Evolutionary conservation across 92 coral and sea anemone genomes (phyloP).

Genomic region (Parazoanthus atlanticus): DNA sequence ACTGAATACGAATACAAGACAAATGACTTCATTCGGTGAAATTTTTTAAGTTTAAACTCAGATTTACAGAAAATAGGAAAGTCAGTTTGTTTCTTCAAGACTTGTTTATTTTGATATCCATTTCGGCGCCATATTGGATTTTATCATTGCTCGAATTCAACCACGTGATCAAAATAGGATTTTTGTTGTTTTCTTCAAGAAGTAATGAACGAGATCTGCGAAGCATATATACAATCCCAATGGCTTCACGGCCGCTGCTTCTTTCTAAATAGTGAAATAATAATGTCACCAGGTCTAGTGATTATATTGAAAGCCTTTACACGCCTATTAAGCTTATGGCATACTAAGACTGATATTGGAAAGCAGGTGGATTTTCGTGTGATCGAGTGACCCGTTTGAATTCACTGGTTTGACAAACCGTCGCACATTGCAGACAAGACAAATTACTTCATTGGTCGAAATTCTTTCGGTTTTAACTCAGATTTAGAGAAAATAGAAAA

Average conservation of each 20-base stretch:
- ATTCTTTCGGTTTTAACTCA: neutral
- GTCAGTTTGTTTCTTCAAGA: no score
- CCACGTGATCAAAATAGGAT: neutral
- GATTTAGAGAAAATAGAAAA: neutral
- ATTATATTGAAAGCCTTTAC: neutral
- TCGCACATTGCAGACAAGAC: neutral
- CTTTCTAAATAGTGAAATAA: neutral
- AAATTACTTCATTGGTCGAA: neutral
- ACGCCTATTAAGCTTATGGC: neutral
- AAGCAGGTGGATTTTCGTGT: slow-evolving; percentile 3
- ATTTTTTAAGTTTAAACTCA: no score
- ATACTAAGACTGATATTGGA: neutral
- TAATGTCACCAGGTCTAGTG: neutral
- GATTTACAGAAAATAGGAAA: no score
- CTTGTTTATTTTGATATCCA: no score
- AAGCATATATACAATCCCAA: no score
- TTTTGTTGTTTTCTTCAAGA: no score
- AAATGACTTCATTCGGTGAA: no score
- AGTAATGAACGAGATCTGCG: neutral
- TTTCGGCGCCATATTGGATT: no score
- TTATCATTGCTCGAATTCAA: neutral
- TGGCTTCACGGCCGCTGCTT: neutral
- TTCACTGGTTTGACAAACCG: neutral
- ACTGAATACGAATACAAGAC: no score
- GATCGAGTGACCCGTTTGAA: neutral